Evolutionary conservation across 2,888 invertebrate genomes (phyloP).

Genomic region (Nephrotoma flavescens): DNA sequence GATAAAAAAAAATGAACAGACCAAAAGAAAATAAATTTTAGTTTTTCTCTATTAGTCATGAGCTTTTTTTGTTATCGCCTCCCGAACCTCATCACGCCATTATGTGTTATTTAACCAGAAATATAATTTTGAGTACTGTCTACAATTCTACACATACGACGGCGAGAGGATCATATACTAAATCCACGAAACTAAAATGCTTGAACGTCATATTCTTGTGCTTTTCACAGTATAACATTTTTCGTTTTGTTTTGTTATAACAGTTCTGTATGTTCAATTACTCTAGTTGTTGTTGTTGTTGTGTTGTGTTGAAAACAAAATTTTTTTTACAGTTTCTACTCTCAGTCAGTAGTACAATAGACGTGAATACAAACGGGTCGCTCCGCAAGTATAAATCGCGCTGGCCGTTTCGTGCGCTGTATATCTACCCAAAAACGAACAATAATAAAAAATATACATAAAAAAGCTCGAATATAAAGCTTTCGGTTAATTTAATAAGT

Average conservation of each 20-base stretch:
- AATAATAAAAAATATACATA: neutral
- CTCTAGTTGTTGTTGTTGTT: neutral
- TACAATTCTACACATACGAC: neutral
- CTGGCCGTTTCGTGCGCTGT: neutral
- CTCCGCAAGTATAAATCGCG: neutral
- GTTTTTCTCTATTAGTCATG: neutral
- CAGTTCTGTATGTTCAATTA: neutral
- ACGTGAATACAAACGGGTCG: neutral
- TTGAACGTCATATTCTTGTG: neutral
- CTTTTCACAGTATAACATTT: neutral
- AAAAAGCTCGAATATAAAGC: neutral
- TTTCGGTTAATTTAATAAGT: neutral
- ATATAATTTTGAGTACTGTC: neutral
- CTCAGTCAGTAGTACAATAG: neutral
- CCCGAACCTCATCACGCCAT: neutral
- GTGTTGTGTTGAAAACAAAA: neutral
- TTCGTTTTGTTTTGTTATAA: neutral
- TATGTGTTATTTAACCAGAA: neutral
- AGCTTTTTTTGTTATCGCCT: neutral
- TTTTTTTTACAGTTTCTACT: neutral
- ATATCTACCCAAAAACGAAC: neutral
- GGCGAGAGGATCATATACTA: neutral
- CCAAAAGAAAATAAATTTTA: neutral
- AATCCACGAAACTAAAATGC: neutral
- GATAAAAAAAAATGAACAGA: neutral